Conservation (phyloP, 2,113 vertebrate species). For the Bubo bubo region DNA sequence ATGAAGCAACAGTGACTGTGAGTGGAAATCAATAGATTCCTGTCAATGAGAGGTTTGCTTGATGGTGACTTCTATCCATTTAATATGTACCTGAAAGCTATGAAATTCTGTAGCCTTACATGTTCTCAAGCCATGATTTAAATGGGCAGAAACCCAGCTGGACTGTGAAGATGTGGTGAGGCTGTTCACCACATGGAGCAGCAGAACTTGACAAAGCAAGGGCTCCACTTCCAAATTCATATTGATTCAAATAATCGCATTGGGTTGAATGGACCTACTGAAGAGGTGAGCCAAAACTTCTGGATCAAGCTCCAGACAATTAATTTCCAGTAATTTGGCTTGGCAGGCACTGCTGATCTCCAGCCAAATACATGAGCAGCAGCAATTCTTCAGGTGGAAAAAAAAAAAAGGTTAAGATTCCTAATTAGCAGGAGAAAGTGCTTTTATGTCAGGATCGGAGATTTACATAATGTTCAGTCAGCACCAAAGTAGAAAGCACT, state of each 20-base stretch:
- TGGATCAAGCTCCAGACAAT: neutral
- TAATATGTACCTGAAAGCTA: neutral
- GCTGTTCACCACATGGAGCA: neutral
- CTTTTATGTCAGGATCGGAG: neutral
- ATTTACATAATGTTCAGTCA: neutral
- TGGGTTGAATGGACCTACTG: neutral
- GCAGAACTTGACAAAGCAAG: neutral
- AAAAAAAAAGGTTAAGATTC: neutral
- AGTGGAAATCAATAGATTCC: neutral
- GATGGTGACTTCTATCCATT: neutral
- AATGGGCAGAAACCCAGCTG: neutral
- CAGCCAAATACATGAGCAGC: constrained; percentile 1
- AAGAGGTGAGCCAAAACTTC: constrained; percentile 8
- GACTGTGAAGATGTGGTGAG: neutral
- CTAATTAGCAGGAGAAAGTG: neutral
- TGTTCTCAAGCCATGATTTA: neutral
- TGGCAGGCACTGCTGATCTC: constrained; percentile 1
- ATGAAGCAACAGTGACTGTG: neutral
- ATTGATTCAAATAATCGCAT: neutral
- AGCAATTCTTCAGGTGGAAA: neutral
- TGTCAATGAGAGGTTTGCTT: neutral
- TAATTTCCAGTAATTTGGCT: constrained; percentile 12
- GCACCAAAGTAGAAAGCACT: neutral
- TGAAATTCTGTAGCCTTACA: neutral
- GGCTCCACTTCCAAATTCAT: neutral